Evolutionary conservation across 2,797 vertebrate species (phyloP).

Genomic region (Bradypodion pumilum): DNA sequence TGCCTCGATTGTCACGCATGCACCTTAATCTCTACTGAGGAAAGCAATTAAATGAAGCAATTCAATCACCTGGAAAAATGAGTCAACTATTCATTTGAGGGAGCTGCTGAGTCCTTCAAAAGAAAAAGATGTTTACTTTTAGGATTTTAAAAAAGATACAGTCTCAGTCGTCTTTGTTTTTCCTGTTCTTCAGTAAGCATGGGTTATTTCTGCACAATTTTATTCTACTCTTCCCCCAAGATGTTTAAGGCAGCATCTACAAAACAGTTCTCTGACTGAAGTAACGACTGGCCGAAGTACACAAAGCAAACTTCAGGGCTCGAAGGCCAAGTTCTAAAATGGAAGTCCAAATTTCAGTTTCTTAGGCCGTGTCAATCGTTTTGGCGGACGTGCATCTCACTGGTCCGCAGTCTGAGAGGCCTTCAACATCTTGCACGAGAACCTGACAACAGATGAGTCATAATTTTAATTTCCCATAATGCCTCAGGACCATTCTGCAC

Average conservation of each 20-base stretch:
- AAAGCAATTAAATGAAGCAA: constrained; percentile 1
- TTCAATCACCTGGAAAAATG: background rate
- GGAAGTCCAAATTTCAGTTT: background rate
- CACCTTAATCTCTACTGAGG: background rate
- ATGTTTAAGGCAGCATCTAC: background rate
- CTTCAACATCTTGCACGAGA: background rate
- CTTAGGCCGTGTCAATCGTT: background rate
- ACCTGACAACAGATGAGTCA: background rate
- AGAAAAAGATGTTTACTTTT: background rate
- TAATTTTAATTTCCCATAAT: background rate
- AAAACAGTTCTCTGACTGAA: background rate
- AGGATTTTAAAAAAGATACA: background rate
- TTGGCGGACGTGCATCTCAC: background rate
- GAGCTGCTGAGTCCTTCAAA: background rate
- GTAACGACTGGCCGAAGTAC: background rate
- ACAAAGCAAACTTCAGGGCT: background rate
- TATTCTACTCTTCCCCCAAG: background rate
- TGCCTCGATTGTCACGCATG: background rate
- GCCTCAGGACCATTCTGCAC: background rate
- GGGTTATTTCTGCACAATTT: background rate
- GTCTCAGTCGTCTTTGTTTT: too few relatives aligned
- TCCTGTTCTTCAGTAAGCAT: too few relatives aligned
- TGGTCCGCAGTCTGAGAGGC: background rate
- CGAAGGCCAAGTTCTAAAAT: background rate
- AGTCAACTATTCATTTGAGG: background rate